Conservation (phyloP, 2,888 invertebrate genomes). For the Orgyia antiqua region DNA sequence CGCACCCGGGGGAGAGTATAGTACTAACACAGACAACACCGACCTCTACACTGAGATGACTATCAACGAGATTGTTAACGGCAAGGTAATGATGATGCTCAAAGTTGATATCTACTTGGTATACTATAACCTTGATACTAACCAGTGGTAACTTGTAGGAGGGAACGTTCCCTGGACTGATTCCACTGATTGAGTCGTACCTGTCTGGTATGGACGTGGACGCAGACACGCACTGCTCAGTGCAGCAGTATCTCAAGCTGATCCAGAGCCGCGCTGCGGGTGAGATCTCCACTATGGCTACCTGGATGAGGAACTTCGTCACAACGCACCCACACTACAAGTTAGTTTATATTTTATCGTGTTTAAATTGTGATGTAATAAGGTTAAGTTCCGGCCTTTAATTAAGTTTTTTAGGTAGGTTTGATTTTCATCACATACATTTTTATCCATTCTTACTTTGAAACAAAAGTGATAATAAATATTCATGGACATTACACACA, state of each 20-base stretch:
- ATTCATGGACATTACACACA: too few species aligned
- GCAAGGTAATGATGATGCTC: constrained; percentile 89
- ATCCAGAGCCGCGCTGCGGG: constrained; percentile 93
- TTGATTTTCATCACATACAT: too few species aligned
- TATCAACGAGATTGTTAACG: constrained; percentile 98
- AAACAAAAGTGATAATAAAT: too few species aligned
- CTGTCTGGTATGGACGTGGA: constrained; percentile 97
- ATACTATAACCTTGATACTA: neutral
- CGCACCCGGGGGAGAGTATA: constrained; percentile 43
- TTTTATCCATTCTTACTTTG: too few species aligned
- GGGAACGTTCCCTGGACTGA: constrained; percentile 94
- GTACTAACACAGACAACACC: constrained; percentile 44
- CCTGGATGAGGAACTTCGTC: constrained; percentile 96
- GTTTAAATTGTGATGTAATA: too few species aligned
- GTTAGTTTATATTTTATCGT: too few species aligned
- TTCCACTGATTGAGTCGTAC: constrained; percentile 96
- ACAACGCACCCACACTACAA: constrained; percentile 92
- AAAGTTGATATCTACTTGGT: neutral
- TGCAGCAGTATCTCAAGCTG: constrained; percentile 96
- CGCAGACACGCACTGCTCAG: constrained; percentile 98
- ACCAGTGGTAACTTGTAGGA: constrained; percentile 66
- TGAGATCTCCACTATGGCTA: constrained; percentile 94
- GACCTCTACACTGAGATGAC: constrained; percentile 86
- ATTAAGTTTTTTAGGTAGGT: too few species aligned
- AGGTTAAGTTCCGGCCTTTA: too few species aligned